Percentiles rank a stretch among this genome's conserved stretches.
Evolutionary conservation across 1,140 invertebrate genomes (phyloP).

Genomic region (Diploscapter pachys): DNA sequence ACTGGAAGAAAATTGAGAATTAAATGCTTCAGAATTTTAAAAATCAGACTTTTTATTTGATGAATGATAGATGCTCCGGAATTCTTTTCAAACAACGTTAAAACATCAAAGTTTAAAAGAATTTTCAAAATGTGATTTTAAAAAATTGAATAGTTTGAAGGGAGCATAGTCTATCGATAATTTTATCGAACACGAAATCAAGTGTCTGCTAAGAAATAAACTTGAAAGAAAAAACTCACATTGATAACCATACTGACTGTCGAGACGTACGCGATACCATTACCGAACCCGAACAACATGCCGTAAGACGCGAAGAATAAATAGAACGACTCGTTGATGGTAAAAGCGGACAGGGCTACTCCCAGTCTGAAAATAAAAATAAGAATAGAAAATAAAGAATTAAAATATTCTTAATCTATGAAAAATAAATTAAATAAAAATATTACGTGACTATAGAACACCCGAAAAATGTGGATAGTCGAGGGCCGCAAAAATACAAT

Average conservation of each 20-base stretch:
- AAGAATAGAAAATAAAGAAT: neutral
- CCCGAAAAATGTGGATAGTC: slow-evolving; percentile 47
- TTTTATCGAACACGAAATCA: too few species aligned
- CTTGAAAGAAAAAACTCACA: slow-evolving; percentile 18
- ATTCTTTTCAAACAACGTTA: too few species aligned
- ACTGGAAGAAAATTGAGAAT: slow-evolving; percentile 30
- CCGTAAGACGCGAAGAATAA: slow-evolving; percentile 54
- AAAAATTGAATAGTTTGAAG: too few species aligned
- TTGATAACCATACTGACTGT: slow-evolving; percentile 56
- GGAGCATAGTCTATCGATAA: too few species aligned
- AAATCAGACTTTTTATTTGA: too few species aligned
- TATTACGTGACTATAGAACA: slow-evolving; percentile 53
- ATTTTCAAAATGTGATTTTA: neutral
- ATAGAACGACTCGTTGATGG: slow-evolving; percentile 49
- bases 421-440: neutral
- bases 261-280: slow-evolving; percentile 57
- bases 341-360: slow-evolving; percentile 50
- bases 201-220: too few species aligned
- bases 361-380: slow-evolving; percentile 44
- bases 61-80: too few species aligned
- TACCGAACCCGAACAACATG: slow-evolving; percentile 55
- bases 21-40: too few species aligned
- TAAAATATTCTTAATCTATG: neutral
- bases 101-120: neutral
- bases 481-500: slow-evolving; percentile 45